Percentiles rank a stretch among this genome's conserved stretches.
phyloP scores from a whole-genome alignment of 64 coral and sea anemone genomes.

The Montipora sp. region DNA sequence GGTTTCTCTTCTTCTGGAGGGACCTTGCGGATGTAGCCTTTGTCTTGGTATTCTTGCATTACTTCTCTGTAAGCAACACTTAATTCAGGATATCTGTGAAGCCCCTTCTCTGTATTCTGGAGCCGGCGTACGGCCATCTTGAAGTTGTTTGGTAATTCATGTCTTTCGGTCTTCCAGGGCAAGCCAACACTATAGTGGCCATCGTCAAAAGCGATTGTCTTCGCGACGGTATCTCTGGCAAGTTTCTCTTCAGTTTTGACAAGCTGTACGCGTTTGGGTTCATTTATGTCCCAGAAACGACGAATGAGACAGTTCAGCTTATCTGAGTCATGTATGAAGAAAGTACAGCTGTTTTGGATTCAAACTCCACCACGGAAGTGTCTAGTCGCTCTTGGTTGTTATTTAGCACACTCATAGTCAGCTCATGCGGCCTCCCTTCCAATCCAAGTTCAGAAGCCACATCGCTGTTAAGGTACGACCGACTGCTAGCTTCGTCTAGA shows the following conservation, averaged over 20 bases:
- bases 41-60: constrained; percentile 43
- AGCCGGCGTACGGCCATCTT: constrained; percentile 54
- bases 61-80: constrained; percentile 44
- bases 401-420: constrained; percentile 39
- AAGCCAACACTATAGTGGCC: constrained; percentile 44
- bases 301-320: constrained; percentile 51
- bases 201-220: constrained; percentile 16
- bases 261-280: neutral
- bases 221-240: neutral
- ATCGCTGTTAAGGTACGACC: constrained; percentile 38
- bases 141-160: constrained; percentile 53
- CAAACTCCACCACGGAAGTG: constrained; percentile 31
- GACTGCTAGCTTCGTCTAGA: constrained; percentile 46
- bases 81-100: constrained; percentile 22
- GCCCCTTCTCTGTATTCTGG: constrained; percentile 49
- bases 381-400: constrained; percentile 26
- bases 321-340: constrained; percentile 1
- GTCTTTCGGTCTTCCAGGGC: constrained; percentile 47
- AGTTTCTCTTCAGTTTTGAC: constrained; percentile 65
- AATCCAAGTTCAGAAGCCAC: neutral
- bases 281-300: constrained; percentile 61
- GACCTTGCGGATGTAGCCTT: constrained; percentile 65
- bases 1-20: constrained; percentile 28
- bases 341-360: constrained; percentile 41
- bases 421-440: constrained; percentile 19